Evolutionary conservation across 2,888 invertebrate genomes (phyloP).

Genomic region (Tenthredo amoena): DNA sequence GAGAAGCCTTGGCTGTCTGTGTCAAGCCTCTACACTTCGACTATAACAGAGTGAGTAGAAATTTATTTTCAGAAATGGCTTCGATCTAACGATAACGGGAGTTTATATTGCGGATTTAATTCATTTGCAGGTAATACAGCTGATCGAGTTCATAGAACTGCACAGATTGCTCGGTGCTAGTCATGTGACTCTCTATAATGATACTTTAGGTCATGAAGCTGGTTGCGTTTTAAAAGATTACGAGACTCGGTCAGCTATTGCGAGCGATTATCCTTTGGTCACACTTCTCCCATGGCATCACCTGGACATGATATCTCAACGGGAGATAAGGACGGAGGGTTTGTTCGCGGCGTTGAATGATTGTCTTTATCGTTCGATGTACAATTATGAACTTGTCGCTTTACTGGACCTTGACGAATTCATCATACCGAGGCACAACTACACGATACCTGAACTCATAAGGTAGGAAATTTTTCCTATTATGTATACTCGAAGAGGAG

Average conservation of each 20-base stretch:
- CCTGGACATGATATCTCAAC: conserved; percentile 91
- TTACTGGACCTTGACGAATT: conserved; percentile 94
- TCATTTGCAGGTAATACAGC: conserved; percentile 83
- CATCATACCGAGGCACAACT: conserved; percentile 90
- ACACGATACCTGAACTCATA: conserved; percentile 87
- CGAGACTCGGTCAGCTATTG: conserved; percentile 72
- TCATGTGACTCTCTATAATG: conserved; percentile 95
- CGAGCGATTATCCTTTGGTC: conserved; percentile 81
- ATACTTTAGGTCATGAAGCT: conserved; percentile 89
- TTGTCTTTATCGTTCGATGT: conserved; percentile 95
- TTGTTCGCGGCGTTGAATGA: conserved; percentile 96
- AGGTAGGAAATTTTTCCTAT: conserved; percentile 77
- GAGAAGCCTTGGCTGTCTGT: conserved; percentile 87
- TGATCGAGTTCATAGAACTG: conserved; percentile 94
- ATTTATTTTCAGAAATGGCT: background rate
- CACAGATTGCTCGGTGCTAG: conserved; percentile 90
- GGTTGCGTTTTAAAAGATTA: conserved; percentile 88
- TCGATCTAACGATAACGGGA: background rate
- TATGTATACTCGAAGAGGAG: background rate
- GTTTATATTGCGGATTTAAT: background rate
- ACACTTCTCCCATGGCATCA: conserved; percentile 89
- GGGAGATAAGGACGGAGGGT: conserved; percentile 95
- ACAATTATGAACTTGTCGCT: conserved; percentile 88
- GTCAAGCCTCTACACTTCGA: conserved; percentile 95
- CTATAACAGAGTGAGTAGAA: conserved; percentile 85